Percentiles rank a stretch among this genome's conserved stretches.
Evolutionary conservation across 2,888 invertebrate species (phyloP).

Genomic region (Drosophila cognata): DNA sequence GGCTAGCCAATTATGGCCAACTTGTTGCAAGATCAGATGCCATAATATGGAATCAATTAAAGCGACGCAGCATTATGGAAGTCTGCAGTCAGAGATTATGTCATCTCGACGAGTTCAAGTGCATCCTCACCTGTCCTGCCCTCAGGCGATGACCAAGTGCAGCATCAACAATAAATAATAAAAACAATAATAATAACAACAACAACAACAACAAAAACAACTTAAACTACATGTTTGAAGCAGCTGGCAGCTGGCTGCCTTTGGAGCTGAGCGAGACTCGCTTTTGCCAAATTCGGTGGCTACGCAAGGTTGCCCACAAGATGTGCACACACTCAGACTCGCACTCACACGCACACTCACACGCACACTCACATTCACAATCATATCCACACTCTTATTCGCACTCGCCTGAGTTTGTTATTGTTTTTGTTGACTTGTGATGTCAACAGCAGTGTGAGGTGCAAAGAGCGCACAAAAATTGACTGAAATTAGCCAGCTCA

Average conservation of each 20-base stretch:
- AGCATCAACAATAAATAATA: conserved; percentile 16
- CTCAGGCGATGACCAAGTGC: conserved; percentile 38
- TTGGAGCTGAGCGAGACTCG: conserved; percentile 48
- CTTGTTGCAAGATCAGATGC: conserved; percentile 35
- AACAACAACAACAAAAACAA: conserved; percentile 14
- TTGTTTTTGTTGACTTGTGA: conserved; percentile 34
- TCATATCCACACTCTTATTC: conserved; percentile 11
- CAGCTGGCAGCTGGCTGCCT: conserved; percentile 40
- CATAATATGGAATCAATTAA: conserved; percentile 23
- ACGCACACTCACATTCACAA: conserved; percentile 2
- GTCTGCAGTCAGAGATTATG: conserved; percentile 37
- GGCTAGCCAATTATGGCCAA: conserved; percentile 21
- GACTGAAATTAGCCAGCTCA: conserved; percentile 60
- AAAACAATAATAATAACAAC: neutral
- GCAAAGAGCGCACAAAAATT: conserved; percentile 40
- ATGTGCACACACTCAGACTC: conserved; percentile 10
- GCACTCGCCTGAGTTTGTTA: conserved; percentile 27
- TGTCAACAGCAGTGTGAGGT: conserved; percentile 9
- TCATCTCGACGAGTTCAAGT: conserved; percentile 35
- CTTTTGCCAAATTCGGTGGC: conserved; percentile 72
- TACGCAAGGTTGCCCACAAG: conserved; percentile 64
- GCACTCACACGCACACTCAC: conserved; percentile 11
- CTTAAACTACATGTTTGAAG: conserved; percentile 2
- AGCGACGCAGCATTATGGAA: neutral
- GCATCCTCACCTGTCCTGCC: conserved; percentile 60